Evolutionary conservation across 2,888 invertebrate species (phyloP).

Genomic region (Hoplodrina ambigua): DNA sequence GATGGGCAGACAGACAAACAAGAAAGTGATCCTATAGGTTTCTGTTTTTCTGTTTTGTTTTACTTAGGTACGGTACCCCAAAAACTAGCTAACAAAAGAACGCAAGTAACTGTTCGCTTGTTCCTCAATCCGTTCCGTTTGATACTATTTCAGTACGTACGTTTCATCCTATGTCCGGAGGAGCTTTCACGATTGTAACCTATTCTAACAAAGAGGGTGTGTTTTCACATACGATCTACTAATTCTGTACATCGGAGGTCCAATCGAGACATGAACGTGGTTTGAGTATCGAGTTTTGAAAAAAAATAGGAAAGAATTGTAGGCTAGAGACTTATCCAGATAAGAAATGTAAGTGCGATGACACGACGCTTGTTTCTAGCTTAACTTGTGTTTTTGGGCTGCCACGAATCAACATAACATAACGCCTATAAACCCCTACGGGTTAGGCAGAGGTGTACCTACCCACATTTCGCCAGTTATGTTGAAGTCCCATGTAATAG

Average conservation of each 20-base stretch:
- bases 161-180: not conserved
- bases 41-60: no score
- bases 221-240: constrained; percentile 30
- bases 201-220: constrained; percentile 24
- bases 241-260: not conserved
- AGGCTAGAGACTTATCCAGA: not conserved
- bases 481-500: no score
- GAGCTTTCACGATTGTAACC: constrained; percentile 6
- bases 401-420: no score
- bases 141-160: constrained; percentile 1
- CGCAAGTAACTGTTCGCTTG: not conserved
- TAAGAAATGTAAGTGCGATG: no score
- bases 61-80: no score
- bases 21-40: no score
- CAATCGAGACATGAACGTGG: not conserved
- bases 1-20: no score
- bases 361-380: no score
- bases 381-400: no score
- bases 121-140: not conserved
- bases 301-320: not conserved
- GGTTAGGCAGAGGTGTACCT: no score
- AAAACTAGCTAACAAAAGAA: not conserved
- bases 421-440: no score
- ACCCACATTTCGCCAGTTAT: no score
- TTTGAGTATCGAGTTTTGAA: not conserved